A percentile compares a stretch with the other conserved stretches of the same genome.
These are phyloP conservation scores for Morus bassanus DNA, from an alignment of 2,797 vertebrate genomes.

Conservation along the genomic window DNA sequence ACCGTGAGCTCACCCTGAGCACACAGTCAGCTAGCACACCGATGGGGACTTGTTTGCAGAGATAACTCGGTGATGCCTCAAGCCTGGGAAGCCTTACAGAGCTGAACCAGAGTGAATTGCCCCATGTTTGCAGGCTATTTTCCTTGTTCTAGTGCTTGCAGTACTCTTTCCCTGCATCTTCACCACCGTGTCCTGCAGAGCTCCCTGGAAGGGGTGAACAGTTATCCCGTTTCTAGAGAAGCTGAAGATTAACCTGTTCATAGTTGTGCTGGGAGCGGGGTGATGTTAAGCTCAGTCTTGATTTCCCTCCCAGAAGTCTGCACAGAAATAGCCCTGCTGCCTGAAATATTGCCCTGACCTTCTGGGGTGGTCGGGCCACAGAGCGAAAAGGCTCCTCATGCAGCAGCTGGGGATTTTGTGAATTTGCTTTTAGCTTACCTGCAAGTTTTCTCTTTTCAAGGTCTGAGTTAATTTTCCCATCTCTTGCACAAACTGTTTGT, in stretches of 20 bases:
- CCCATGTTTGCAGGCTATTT: background rate
- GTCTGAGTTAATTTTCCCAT: background rate
- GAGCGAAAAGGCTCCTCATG: background rate
- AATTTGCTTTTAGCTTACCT: background rate
- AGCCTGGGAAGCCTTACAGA: background rate
- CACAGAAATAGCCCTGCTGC: background rate
- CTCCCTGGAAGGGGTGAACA: background rate
- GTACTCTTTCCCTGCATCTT: background rate
- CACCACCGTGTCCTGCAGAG: background rate
- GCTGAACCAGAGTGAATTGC: background rate
- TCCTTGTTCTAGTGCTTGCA: background rate
- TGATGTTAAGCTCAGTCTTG: background rate
- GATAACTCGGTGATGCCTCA: rapidly evolving
- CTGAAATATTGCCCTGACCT: background rate
- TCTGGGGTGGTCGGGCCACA: background rate
- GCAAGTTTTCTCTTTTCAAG: background rate
- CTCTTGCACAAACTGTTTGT: background rate
- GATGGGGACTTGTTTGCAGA: background rate
- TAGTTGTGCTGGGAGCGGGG: rapidly evolving
- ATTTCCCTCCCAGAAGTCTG: background rate
- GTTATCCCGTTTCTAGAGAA: background rate
- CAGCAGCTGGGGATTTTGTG: background rate
- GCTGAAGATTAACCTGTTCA: rapidly evolving
- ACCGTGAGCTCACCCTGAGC: background rate
- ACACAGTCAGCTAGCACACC: rapidly evolving